These are phyloP conservation scores for Heteronetta atricapilla DNA, from an alignment of 2,113 vertebrate species.

Conservation along the genomic window DNA sequence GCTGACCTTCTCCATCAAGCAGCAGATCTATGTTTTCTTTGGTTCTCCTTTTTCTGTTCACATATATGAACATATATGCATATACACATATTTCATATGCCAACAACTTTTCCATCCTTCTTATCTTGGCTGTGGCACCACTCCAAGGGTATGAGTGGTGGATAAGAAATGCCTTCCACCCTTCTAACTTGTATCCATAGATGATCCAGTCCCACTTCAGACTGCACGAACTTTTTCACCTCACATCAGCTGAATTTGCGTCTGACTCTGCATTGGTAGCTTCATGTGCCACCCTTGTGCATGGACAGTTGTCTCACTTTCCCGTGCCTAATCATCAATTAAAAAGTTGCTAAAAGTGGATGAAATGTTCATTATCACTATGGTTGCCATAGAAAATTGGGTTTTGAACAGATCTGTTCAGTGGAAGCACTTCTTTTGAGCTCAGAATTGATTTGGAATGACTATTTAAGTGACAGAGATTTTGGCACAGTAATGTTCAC, in stretches of 20 bases:
- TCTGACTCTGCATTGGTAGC: neutral
- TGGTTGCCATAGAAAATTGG: neutral
- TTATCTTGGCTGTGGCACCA: neutral
- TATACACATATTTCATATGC: too few species aligned
- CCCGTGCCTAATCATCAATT: neutral
- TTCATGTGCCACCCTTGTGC: neutral
- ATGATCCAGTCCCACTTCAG: neutral
- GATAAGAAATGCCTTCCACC: neutral
- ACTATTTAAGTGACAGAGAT: neutral
- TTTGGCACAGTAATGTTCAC: neutral
- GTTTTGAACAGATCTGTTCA: constrained; percentile 15
- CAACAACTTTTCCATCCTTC: neutral
- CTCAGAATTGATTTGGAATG: constrained; percentile 45
- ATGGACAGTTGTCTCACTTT: neutral
- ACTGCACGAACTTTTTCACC: neutral
- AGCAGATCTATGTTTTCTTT: too few species aligned
- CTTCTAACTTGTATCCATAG: neutral
- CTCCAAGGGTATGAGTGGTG: fast-evolving
- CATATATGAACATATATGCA: too few species aligned
- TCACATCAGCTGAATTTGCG: neutral
- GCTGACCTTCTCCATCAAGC: too few species aligned
- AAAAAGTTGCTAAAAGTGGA: neutral
- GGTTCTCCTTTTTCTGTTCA: too few species aligned
- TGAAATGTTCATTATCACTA: neutral
- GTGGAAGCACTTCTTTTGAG: constrained; percentile 16